phyloP scores from a whole-genome alignment of 2,888 invertebrate genomes.

The Cheilosia urbana region DNA sequence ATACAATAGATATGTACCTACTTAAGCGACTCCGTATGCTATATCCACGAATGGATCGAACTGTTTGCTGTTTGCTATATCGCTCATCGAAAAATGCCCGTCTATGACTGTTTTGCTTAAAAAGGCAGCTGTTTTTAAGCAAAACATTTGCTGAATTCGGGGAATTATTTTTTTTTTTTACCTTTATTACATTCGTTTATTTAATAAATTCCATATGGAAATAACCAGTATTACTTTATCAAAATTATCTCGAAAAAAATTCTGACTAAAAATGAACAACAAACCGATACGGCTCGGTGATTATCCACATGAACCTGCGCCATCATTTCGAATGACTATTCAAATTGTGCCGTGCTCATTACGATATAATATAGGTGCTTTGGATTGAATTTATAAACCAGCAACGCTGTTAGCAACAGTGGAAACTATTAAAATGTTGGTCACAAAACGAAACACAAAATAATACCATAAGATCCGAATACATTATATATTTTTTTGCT shows the following conservation, averaged over 20 bases:
- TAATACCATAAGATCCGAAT: conserved; percentile 44
- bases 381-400: conserved; percentile 18
- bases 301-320: conserved; percentile 44
- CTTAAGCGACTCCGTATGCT: too few relatives aligned
- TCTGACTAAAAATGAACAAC: conserved; percentile 8
- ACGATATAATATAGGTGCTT: conserved; percentile 9
- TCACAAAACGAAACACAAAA: conserved; percentile 22
- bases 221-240: background rate
- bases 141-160: too few relatives aligned
- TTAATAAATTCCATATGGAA: too few relatives aligned
- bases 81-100: too few relatives aligned
- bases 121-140: too few relatives aligned
- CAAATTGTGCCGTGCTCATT: conserved; percentile 29
- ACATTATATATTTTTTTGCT: conserved; percentile 11
- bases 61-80: too few relatives aligned
- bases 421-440: conserved; percentile 13
- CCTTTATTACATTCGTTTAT: too few relatives aligned
- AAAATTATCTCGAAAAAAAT: conserved; percentile 24
- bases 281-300: conserved; percentile 52
- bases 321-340: conserved; percentile 65
- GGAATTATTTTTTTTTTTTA: too few relatives aligned
- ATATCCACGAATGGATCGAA: too few relatives aligned
- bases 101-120: too few relatives aligned
- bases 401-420: conserved; percentile 41
- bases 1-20: too few relatives aligned